Evolutionary conservation across 2,888 invertebrate genomes (phyloP), one percentile per base, ranked within the genome.

Genomic region (Cybosia mesomella): DNA sequence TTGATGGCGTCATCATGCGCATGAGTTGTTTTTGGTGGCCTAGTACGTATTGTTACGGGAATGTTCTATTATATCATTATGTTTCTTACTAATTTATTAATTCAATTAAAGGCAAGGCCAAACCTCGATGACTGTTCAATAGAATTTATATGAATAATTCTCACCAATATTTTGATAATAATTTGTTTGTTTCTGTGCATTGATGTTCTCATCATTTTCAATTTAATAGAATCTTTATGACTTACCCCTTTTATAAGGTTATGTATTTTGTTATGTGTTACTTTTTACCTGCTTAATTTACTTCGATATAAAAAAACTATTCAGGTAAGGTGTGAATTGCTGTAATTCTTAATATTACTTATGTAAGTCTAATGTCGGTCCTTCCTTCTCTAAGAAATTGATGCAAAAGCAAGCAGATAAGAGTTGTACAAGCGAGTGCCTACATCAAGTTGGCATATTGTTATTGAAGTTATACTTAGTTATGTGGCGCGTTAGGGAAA

Each of bases 1-100:
- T 73, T 73, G 77, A 83, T 92, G 89, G 84, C 92, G 92, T 93
- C 93, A 92, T 82, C 82, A 67, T 81, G 82, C 85, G 85, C 85
- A 75, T 82, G 84, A 85, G 83, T 83, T 79, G 81, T 64, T 81
- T 82, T 84, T 70, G 78, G 79, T 75, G 62, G 68, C 63, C 60
- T 71, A 77, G 64, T 72, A 72, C 58, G 55, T 70, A 79, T 76
- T 76, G 72, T 74, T 81, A 69, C 66, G 64, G 74, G 76, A 76
- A 73, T 58, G 74, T 77, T 79, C 60, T 59, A 67, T 76, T 73
- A 72, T 68, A 67, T 70, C 64, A 75, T 73, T 76, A 62, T 71
- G 55, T 58, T 73, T 77, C 72, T 60, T 58, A 59, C 13, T 72
- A 77, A 72, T 63, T 69, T 65, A 70, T 72, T 73, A 71, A 70